Evolutionary conservation across 2,113 vertebrate species (phyloP), one percentile per base, ranked within the genome.

Genomic region (Hucho hucho): DNA sequence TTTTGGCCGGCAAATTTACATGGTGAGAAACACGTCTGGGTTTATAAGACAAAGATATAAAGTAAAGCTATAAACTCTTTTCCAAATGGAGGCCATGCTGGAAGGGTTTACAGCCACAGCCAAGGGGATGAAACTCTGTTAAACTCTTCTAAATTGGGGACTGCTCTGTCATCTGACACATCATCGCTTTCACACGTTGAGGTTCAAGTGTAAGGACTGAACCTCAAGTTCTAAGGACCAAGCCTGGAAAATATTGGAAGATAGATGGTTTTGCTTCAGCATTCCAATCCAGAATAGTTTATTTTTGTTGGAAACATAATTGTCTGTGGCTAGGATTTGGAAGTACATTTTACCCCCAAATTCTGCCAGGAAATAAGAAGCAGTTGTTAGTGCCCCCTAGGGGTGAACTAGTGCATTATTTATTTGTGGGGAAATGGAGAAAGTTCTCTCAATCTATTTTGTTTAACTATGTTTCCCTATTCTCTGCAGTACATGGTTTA

Each of bases 271-370:
- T 85, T 14, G 61, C 83, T 86, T 75, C 83, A 84, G 84, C 87
- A 92, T 91, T 92, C 91, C 89, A 89, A 83, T 83, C 84, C 80
- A 83, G 83, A 86, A 86, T 75, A 83, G 89, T 91, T 93, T 92
- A 88, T 92, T 93, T 93, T 92, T 71, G 84, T 82, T 92, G 91
- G 90, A 92, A 92, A 83, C 82, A 87, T 87, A 89, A 90, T 87
- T 92, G 91, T 92, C 90, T 92, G 89, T 93, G 91, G 90, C 88
- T 76, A 83, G 76, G 75, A 75, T 85, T 90, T 91, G 85, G 86
- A 91, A 83, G 84, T 53, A 78, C 82, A 86, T 75, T 87, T 43
- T 87, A 82, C 84, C 86, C 83, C 74, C 71, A 80, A 77, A 82
- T 84, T 83, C 77, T 82, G 84, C 84, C 82, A 86, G 72, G 65